Percentiles rank a stretch among this genome's conserved stretches.
Conservation (phyloP, 2,113 vertebrate genomes). For the Carlito syrichta region DNA sequence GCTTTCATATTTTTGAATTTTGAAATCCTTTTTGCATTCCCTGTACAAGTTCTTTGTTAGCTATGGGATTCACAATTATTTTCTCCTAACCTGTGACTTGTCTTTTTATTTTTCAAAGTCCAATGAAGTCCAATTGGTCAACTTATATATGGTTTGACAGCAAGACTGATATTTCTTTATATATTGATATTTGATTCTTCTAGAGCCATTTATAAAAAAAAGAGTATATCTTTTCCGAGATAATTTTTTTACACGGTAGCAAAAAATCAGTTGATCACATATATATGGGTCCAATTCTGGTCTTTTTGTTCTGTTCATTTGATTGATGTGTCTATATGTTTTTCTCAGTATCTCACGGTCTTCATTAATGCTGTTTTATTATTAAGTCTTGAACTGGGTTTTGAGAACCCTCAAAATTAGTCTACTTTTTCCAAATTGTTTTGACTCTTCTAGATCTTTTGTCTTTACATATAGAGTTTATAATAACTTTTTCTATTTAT, state of each 20-base stretch:
- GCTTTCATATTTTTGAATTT: background rate
- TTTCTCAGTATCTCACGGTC: background rate
- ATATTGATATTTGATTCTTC: background rate
- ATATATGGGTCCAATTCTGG: background rate
- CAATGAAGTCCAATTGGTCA: background rate
- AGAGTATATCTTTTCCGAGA: background rate
- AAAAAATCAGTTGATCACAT: background rate
- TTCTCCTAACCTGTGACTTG: background rate
- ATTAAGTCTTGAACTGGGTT: background rate
- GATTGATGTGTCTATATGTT: background rate
- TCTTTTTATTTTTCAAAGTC: background rate
- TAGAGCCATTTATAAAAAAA: background rate
- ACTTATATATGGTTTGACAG: background rate
- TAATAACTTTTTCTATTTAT: background rate
- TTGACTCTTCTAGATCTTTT: background rate
- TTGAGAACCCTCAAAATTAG: background rate
- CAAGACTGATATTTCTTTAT: background rate
- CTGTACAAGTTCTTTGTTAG: background rate
- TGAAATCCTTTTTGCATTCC: background rate
- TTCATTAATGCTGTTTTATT: background rate
- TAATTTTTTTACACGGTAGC: background rate
- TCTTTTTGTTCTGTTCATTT: background rate
- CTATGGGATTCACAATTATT: background rate
- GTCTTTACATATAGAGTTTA: background rate
- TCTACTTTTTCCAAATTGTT: background rate